Evolutionary conservation across 2,888 invertebrate species (phyloP).

Genomic region (Omphaloscelis lunosa): DNA sequence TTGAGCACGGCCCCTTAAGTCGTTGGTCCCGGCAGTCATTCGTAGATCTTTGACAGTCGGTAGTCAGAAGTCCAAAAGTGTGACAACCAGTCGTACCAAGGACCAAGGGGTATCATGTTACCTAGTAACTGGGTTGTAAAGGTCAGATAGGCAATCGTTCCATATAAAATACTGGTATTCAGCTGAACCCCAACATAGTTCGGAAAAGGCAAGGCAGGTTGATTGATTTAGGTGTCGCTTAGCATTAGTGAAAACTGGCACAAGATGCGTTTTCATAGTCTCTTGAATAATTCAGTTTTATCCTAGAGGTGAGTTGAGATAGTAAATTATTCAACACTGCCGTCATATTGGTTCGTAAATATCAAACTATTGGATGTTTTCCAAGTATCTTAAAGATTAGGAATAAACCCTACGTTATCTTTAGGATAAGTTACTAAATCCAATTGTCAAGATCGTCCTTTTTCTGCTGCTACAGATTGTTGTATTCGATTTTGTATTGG

Average conservation of each 20-base stretch:
- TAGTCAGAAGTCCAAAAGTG: background rate
- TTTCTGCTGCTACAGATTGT: too few relatives aligned
- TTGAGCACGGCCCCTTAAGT: too few relatives aligned
- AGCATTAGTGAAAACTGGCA: background rate
- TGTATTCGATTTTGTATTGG: background rate
- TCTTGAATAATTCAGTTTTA: conserved; percentile 50
- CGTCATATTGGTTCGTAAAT: conserved; percentile 35
- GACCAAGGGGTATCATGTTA: background rate
- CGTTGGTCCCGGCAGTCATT: background rate
- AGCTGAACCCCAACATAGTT: background rate
- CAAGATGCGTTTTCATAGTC: conserved; percentile 12
- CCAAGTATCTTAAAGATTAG: conserved; percentile 16
- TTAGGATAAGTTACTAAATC: background rate
- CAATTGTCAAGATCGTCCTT: background rate
- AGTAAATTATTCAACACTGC: conserved; percentile 52
- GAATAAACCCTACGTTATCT: background rate
- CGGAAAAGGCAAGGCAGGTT: background rate
- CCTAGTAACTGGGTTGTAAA: background rate
- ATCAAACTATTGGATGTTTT: conserved; percentile 38
- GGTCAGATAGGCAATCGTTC: background rate
- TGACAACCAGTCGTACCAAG: background rate
- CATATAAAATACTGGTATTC: background rate
- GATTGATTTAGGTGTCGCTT: background rate
- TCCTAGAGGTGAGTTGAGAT: conserved; percentile 21
- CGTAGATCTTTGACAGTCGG: background rate